phyloP scores from a whole-genome alignment of 2,113 vertebrate genomes.

The Xyliphius kryptos region DNA sequence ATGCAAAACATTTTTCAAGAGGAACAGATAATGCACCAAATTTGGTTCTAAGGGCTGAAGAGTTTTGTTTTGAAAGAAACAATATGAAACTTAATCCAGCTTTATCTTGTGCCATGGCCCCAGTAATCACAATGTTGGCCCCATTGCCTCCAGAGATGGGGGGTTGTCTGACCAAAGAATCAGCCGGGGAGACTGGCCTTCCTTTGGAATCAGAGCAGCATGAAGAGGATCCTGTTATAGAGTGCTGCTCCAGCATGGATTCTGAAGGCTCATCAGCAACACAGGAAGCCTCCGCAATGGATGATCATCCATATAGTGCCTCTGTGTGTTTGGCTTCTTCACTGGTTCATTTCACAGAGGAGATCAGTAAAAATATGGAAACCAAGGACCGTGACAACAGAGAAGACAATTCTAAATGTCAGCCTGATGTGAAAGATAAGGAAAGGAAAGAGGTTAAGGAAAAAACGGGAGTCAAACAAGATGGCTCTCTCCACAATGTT shows the following conservation, averaged over 20 bases:
- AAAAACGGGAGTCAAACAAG: constrained; percentile 59
- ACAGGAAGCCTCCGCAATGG: constrained; percentile 51
- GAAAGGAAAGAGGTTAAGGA: constrained; percentile 66
- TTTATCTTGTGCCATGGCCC: constrained; percentile 36
- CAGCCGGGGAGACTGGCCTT: constrained; percentile 60
- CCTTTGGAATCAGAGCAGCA: constrained; percentile 64
- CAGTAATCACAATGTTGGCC: constrained; percentile 62
- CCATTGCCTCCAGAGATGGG: constrained; percentile 71
- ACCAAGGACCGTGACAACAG: constrained; percentile 36
- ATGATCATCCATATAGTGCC: constrained; percentile 42
- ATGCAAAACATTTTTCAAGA: too few species aligned
- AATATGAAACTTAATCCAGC: constrained; percentile 36
- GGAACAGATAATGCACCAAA: constrained; percentile 43
- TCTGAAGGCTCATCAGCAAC: constrained; percentile 52
- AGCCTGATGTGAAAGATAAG: constrained; percentile 51
- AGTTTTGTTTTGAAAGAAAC: constrained; percentile 31
- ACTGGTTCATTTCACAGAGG: too few species aligned
- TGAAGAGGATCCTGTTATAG: constrained; percentile 59
- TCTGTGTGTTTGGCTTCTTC: constrained; percentile 49
- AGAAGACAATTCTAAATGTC: constrained; percentile 45
- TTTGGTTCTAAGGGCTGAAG: constrained; percentile 31
- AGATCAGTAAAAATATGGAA: too few species aligned
- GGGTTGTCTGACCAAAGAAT: constrained; percentile 69
- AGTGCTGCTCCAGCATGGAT: constrained; percentile 50
- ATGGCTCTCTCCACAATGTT: constrained; percentile 24